phyloP scores from a whole-genome alignment of 2,888 invertebrate species.

The Sinhomidia bicolor region DNA sequence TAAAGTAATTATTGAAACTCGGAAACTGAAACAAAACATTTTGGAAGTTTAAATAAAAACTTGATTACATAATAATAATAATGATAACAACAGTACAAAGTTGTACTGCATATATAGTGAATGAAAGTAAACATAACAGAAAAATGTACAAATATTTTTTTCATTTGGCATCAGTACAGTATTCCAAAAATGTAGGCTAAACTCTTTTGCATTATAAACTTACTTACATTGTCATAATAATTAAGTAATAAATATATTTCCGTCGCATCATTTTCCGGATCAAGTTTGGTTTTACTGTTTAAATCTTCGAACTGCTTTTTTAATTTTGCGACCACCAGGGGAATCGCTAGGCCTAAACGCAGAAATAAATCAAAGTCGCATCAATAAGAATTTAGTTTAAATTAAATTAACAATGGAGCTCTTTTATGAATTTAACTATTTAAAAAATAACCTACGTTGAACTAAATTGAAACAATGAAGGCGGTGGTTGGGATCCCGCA shows the following conservation, averaged over 20 bases:
- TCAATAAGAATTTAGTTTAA: neutral
- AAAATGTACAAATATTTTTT: constrained; percentile 49
- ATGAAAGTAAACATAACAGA: neutral
- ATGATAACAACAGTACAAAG: neutral
- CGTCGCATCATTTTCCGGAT: neutral
- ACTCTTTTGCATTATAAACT: constrained; percentile 51
- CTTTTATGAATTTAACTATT: neutral
- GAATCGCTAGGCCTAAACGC: constrained; percentile 43
- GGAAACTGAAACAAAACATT: constrained; percentile 18
- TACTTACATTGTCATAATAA: constrained; percentile 53
- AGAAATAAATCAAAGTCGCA: neutral
- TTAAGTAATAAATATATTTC: constrained; percentile 41
- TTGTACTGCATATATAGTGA: neutral
- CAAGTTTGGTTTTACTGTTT: constrained; percentile 50
- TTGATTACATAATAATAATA: constrained; percentile 34
- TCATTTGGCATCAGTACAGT: constrained; percentile 60
- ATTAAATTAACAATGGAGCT: neutral
- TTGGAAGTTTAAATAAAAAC: constrained; percentile 56
- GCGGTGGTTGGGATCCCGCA: constrained; percentile 65
- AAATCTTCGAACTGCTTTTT: constrained; percentile 62
- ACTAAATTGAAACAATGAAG: constrained; percentile 54
- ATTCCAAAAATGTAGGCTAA: constrained; percentile 37
- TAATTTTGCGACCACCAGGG: constrained; percentile 55
- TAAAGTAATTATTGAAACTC: constrained; percentile 2
- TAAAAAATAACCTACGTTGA: constrained; percentile 30